A percentile compares a stretch with the other conserved stretches of the same genome.
These are phyloP conservation scores for Drosophila paranaensis DNA, from an alignment of 2,888 invertebrate species.

Conservation along the genomic window DNA sequence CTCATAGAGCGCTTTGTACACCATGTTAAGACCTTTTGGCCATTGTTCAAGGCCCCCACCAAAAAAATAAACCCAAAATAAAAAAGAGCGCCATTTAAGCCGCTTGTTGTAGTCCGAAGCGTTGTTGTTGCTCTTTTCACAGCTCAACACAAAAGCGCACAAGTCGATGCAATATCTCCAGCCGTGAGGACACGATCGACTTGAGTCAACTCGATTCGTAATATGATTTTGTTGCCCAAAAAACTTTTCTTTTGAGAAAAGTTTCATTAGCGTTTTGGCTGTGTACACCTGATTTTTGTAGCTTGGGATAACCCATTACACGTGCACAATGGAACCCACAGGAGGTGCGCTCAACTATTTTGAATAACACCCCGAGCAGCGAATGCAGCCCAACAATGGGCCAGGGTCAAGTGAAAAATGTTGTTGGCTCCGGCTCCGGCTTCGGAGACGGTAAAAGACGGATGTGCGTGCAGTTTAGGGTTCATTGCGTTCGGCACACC, in stretches of 20 bases:
- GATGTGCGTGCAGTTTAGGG: conserved; percentile 75
- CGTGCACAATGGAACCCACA: conserved; percentile 64
- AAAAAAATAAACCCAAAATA: conserved; percentile 58
- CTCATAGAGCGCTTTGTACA: conserved; percentile 37
- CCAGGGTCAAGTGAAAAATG: conserved; percentile 48
- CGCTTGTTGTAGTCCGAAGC: conserved; percentile 60
- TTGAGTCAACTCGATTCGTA: conserved; percentile 34
- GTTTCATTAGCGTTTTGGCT: conserved; percentile 67
- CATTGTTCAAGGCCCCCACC: conserved; percentile 53
- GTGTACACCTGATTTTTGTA: conserved; percentile 66
- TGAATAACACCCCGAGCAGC: conserved; percentile 52
- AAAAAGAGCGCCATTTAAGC: conserved; percentile 74
- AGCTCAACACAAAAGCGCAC: conserved; percentile 70
- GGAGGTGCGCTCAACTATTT: conserved; percentile 63
- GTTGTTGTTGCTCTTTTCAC: conserved; percentile 64
- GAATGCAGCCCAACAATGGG: conserved; percentile 32
- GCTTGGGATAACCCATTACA: conserved; percentile 32
- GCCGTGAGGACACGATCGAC: conserved; percentile 73
- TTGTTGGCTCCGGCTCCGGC: conserved; percentile 43
- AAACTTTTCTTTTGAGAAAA: conserved; percentile 49
- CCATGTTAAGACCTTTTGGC: conserved; percentile 52
- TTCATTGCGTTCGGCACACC: conserved; percentile 69
- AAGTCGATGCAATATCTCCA: conserved; percentile 67
- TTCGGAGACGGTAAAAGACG: conserved; percentile 60
- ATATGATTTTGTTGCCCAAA: conserved; percentile 35